Conservation (phyloP, 1,140 invertebrate genomes). For the Caligus rogercresseyi region DNA sequence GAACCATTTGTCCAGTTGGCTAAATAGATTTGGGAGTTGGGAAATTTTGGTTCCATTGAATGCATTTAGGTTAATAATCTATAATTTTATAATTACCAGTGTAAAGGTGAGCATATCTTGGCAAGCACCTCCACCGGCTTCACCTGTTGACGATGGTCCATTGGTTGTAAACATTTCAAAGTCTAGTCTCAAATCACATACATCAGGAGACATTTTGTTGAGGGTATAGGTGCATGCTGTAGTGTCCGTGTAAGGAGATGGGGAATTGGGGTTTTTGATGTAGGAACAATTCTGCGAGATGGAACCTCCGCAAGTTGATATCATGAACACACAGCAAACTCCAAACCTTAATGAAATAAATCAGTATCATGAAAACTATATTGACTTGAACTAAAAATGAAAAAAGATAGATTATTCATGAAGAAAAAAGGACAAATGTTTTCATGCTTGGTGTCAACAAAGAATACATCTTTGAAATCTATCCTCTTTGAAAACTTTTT, state of each 20-base stretch:
- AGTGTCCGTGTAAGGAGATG: neutral
- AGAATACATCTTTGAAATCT: no score
- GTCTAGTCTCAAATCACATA: conserved; percentile 6
- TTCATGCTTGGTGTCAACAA: no score
- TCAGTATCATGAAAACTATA: no score
- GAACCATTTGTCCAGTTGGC: neutral
- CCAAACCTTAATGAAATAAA: conserved; percentile 24
- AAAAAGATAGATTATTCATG: no score
- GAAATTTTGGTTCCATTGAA: no score
- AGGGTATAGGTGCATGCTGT: conserved; percentile 8
- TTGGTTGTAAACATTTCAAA: conserved; percentile 8
- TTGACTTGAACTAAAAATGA: no score
- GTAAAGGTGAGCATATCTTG: neutral
- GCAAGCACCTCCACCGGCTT: neutral
- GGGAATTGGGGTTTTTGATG: conserved; percentile 12
- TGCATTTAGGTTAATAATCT: no score
- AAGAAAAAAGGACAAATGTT: no score
- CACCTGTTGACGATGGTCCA: neutral
- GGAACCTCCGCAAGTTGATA: conserved; percentile 5
- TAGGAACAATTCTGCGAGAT: conserved; percentile 8
- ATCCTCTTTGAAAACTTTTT: no score
- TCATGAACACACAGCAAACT: conserved; percentile 27
- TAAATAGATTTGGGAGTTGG: neutral
- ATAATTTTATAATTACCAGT: neutral
- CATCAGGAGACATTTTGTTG: conserved; percentile 6